Evolutionary conservation across 2,113 vertebrate species (phyloP), one percentile per base, ranked within the genome.

Genomic region (Platysternon megacephalum): DNA sequence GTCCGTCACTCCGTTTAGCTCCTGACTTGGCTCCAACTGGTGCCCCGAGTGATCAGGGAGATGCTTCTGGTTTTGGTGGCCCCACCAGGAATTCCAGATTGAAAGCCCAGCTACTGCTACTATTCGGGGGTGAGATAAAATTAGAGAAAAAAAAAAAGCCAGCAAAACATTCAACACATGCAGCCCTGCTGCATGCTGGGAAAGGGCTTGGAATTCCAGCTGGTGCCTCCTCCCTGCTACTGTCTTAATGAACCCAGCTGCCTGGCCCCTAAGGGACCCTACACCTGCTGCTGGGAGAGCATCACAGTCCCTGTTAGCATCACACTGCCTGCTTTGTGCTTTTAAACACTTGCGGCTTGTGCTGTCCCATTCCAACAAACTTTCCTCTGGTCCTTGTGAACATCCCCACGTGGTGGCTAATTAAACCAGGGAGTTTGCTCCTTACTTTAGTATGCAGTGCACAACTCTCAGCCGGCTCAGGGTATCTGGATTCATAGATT

Each of bases 1-100:
- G 21, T 0, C 6, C 0, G 0, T 88, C 65, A 9, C 46, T 85
- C 79, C 26, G 56, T 48, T 84, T 79, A 88, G 42, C 42, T 72
- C 82, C 80, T 87, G 92, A 9, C 28, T 44, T 0, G 1, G 2
- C 16, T 92, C 96, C 95, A 94, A 81, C 49, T 96, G 95, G 94
- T 79, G 48, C 82, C 88, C n/a, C 2, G 4, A 2, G 44, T 1
- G 79, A 83, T 13, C 0, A 0, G 39, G 78, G 84, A 88, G 53
- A 85, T 0, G 8, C 29, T 52, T 87, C 68, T 6, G 78, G 82
- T 88, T 83, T 91, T 79, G 93, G 19, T 4, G 0, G 84, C 72
- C 28, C 8, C 35, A 1, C 4, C 35, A n/a, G 3, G 17, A 17
- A n/a, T 39, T 68, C 19, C 17, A 68, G 65, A 9, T 35, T 21